A percentile compares a stretch with the other conserved stretches of the same genome.
Conservation (phyloP, 2,797 vertebrate genomes). For the Acanthurus leucopareius region DNA sequence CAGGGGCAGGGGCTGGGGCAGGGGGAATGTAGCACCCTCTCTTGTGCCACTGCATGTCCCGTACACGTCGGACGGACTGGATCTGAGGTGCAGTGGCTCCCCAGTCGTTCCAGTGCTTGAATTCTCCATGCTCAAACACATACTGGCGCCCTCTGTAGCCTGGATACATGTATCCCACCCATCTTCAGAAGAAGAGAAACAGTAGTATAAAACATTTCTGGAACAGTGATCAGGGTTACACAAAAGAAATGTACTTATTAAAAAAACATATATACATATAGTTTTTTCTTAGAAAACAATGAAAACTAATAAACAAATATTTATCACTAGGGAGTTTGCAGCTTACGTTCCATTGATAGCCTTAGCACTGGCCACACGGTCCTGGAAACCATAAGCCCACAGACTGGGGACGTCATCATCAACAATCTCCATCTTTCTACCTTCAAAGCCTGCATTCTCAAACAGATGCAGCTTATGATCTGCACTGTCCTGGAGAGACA, state of each 20-base stretch:
- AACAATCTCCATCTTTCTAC: constrained; percentile 94
- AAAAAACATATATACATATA: not conserved
- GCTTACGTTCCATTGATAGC: constrained; percentile 93
- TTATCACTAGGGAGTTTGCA: not conserved
- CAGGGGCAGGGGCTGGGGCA: constrained; percentile 57
- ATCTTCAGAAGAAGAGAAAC: constrained; percentile 80
- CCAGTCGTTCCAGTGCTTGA: constrained; percentile 96
- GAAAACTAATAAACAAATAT: not conserved
- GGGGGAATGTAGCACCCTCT: constrained; percentile 85
- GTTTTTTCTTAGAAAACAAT: not conserved
- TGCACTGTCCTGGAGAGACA: constrained; percentile 85
- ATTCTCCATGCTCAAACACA: constrained; percentile 92
- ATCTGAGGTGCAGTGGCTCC: constrained; percentile 91
- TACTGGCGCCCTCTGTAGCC: constrained; percentile 94
- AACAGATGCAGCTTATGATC: constrained; percentile 94
- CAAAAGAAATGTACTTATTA: not conserved
- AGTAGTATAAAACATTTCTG: constrained; percentile 4
- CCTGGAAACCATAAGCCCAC: constrained; percentile 93
- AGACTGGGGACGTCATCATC: constrained; percentile 95
- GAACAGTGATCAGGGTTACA: not conserved
- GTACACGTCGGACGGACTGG: constrained; percentile 93
- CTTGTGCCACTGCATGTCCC: constrained; percentile 97
- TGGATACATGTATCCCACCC: constrained; percentile 94
- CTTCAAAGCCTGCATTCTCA: constrained; percentile 88
- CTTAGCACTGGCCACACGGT: constrained; percentile 91